Conservation (phyloP, 1,140 invertebrate genomes). For the Philotrypesis tridentata region DNA sequence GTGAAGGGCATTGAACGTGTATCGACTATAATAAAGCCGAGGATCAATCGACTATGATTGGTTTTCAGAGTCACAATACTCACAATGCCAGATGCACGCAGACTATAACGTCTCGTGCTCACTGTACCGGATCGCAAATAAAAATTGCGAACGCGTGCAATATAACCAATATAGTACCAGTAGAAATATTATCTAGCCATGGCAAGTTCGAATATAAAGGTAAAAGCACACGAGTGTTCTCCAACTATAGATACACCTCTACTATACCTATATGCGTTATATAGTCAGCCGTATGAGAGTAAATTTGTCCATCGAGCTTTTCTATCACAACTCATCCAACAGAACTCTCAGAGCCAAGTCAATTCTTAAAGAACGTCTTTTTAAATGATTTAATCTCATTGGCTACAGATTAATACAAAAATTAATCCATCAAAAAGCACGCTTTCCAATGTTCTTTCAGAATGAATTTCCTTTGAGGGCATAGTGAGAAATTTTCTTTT, state of each 20-base stretch:
- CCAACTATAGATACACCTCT: neutral
- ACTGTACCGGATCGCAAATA: conserved; percentile 10
- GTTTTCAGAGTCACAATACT: conserved; percentile 13
- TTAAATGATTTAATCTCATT: no score
- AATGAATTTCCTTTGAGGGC: no score
- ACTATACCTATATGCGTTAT: neutral
- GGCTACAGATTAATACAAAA: no score
- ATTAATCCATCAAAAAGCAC: no score
- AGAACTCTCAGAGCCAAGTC: no score
- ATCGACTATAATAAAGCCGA: neutral
- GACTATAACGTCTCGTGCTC: neutral
- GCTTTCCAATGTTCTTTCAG: no score
- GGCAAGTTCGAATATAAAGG: neutral
- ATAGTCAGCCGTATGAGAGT: neutral
- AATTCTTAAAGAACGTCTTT: no score
- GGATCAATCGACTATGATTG: conserved; percentile 36
- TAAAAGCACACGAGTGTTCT: neutral
- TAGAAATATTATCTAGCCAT: neutral
- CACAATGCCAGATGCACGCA: conserved; percentile 4
- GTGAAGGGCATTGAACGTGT: neutral
- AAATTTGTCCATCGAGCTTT: neutral
- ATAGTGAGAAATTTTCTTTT: no score
- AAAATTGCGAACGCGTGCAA: neutral
- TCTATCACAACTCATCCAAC: no score
- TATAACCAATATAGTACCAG: neutral